A percentile compares a stretch with the other conserved stretches of the same genome.
These are phyloP conservation scores for Adoxophyes honmai DNA, from an alignment of 1,140 invertebrate genomes.

Conservation along the genomic window DNA sequence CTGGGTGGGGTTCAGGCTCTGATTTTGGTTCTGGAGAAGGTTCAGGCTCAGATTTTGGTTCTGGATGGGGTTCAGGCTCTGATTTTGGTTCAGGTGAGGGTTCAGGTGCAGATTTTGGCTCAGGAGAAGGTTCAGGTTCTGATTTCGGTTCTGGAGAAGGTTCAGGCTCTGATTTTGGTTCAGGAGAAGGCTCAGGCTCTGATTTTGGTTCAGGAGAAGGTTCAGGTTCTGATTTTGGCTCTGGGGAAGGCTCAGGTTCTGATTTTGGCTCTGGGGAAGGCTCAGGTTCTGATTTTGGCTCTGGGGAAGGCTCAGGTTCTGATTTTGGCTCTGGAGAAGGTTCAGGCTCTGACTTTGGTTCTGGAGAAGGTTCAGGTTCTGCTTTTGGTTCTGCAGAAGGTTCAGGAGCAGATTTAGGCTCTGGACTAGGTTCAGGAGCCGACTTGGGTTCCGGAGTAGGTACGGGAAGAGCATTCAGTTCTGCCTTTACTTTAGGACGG, in stretches of 20 bases:
- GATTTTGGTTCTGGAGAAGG: conserved; percentile 75
- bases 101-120: conserved; percentile 66
- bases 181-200: conserved; percentile 23
- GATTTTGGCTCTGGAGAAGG: conserved; percentile 29
- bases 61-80: too few species aligned
- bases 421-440: conserved; percentile 59
- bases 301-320: conserved; percentile 39
- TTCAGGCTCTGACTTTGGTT: conserved; percentile 47
- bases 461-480: conserved; percentile 40
- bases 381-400: conserved; percentile 46
- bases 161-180: conserved; percentile 37
- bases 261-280: conserved; percentile 64
- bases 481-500: conserved; percentile 21
- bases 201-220: conserved; percentile 22
- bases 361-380: conserved; percentile 46
- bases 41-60: conserved; percentile 69
- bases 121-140: conserved; percentile 63
- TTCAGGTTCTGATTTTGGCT: conserved; percentile 59
- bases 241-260: conserved; percentile 59
- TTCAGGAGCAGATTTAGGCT: conserved; percentile 67
- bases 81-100: conserved; percentile 63
- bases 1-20: conserved; percentile 69
- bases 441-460: conserved; percentile 60
- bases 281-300: conserved; percentile 59
- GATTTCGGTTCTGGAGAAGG: conserved; percentile 59